A percentile compares a stretch with the other conserved stretches of the same genome.
These are phyloP conservation scores for Gibbula magus DNA, from an alignment of 2,888 invertebrate species.

Conservation along the genomic window DNA sequence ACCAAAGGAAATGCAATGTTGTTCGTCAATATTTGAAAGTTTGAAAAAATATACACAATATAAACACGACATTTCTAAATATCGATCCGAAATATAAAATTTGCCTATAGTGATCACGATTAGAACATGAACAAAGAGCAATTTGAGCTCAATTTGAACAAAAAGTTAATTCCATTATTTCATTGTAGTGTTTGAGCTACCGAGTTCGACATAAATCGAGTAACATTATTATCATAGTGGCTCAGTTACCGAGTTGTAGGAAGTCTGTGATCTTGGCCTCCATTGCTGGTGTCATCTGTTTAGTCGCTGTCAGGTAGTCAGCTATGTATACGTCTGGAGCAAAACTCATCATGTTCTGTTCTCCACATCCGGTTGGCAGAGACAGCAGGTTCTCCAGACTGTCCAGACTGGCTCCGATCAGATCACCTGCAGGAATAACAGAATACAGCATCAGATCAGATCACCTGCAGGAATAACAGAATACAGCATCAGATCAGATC, in stretches of 20 bases:
- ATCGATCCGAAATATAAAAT: not conserved
- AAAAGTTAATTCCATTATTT: too few species aligned
- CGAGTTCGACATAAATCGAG: too few species aligned
- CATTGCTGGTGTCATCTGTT: conserved; percentile 81
- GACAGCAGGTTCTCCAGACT: conserved; percentile 84
- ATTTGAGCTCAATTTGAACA: not conserved
- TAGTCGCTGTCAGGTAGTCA: conserved; percentile 86
- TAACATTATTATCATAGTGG: too few species aligned
- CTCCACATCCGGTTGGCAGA: conserved; percentile 91
- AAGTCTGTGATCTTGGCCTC: conserved; percentile 80
- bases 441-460: too few species aligned
- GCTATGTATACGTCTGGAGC: conserved; percentile 90
- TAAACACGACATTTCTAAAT: not conserved
- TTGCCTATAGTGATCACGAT: not conserved
- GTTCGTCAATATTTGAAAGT: too few species aligned
- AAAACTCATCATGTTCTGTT: conserved; percentile 92
- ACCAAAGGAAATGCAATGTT: not conserved
- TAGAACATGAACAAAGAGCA: not conserved
- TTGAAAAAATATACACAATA: too few species aligned
- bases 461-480: not conserved
- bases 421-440: too few species aligned
- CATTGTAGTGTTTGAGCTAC: too few species aligned
- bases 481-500: too few species aligned
- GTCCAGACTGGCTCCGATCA: conserved; percentile 86
- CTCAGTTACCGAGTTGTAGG: conserved; percentile 81